These are phyloP conservation scores for Urocolius indicus DNA, from an alignment of 2,113 vertebrate species.

Conservation along the genomic window DNA sequence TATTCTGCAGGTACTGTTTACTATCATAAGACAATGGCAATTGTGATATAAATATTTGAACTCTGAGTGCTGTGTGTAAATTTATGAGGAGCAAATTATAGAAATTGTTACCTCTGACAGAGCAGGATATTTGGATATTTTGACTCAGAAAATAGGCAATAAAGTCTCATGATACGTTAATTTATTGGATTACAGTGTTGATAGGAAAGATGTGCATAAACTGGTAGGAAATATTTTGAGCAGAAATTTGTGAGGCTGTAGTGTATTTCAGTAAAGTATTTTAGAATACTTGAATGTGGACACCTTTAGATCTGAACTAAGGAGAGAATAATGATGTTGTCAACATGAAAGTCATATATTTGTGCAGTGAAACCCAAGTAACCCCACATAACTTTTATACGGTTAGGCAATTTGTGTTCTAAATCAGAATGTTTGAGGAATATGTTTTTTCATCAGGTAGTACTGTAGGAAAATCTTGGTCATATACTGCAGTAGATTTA, in stretches of 20 bases:
- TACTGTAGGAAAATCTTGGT: background rate
- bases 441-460: background rate
- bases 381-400: background rate
- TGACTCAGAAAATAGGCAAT: background rate
- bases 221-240: background rate
- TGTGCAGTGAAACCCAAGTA: background rate
- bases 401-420: background rate
- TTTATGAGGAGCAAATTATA: background rate
- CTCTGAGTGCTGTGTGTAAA: background rate
- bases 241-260: background rate
- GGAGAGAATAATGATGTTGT: background rate
- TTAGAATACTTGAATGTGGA: background rate
- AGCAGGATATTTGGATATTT: background rate
- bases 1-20: background rate
- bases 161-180: background rate
- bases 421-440: background rate
- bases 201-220: background rate
- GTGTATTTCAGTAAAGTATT: background rate
- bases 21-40: background rate
- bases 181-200: background rate
- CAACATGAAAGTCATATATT: background rate
- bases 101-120: background rate
- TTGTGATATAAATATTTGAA: background rate
- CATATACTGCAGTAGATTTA: background rate
- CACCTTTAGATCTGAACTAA: background rate